A percentile compares a stretch with the other conserved stretches of the same genome.
phyloP scores from a whole-genome alignment of 2,888 invertebrate species.

The Sminthurinus aureus region DNA sequence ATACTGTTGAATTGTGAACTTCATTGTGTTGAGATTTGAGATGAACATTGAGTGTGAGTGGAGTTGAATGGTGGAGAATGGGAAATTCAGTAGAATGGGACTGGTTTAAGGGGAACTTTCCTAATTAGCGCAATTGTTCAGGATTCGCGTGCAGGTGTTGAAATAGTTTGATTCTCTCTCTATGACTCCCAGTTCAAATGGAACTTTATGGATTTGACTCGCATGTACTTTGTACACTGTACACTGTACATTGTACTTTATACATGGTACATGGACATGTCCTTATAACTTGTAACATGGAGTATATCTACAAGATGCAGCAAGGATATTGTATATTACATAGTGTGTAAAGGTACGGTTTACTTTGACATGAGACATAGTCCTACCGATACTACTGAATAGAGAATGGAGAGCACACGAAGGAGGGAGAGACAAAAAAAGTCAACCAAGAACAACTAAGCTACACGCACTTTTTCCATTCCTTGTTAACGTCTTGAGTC shows the following conservation, averaged over 20 bases:
- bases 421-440: too few relatives aligned
- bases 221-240: too few relatives aligned
- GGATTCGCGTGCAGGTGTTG: conserved; percentile 44
- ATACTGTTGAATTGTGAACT: conserved; percentile 13
- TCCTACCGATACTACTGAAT: too few relatives aligned
- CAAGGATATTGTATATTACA: too few relatives aligned
- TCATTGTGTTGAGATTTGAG: conserved; percentile 2
- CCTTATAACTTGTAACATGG: too few relatives aligned
- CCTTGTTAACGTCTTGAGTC: background rate
- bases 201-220: conserved; percentile 25
- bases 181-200: background rate
- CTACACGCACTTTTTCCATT: background rate
- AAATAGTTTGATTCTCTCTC: conserved; percentile 27
- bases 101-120: conserved; percentile 39
- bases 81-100: conserved; percentile 9
- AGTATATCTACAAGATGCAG: too few relatives aligned
- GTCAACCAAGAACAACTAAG: background rate
- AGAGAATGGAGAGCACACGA: too few relatives aligned
- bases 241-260: too few relatives aligned
- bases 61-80: background rate
- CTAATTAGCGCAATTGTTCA: conserved; percentile 56
- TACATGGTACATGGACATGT: too few relatives aligned
- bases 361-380: conserved; percentile 6
- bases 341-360: background rate
- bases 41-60: too few relatives aligned